Percentiles rank a stretch among this genome's conserved stretches.
Evolutionary conservation across 2,797 vertebrate species (phyloP).

Genomic region (Tachyglossus aculeatus): DNA sequence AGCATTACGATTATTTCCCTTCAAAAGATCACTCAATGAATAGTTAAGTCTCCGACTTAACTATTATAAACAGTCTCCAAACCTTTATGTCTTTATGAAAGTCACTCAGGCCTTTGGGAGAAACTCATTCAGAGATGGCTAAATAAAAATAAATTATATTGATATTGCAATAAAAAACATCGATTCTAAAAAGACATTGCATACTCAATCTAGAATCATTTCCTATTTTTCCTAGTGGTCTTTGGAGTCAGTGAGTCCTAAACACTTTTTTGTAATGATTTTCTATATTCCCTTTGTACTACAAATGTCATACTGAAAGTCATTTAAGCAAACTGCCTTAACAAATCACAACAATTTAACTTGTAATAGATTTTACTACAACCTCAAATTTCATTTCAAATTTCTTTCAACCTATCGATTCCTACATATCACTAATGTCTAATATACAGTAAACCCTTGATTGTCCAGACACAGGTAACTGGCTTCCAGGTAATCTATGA

Average conservation of each 20-base stretch:
- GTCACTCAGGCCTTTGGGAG: rapidly evolving
- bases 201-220: slow-evolving; percentile 39
- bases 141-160: rapidly evolving
- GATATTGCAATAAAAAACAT: rapidly evolving
- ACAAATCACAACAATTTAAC: slow-evolving; percentile 52
- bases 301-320: slow-evolving; percentile 40
- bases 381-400: slow-evolving; percentile 45
- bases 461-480: too few species aligned
- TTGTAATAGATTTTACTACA: slow-evolving; percentile 55
- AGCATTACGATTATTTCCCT: too few species aligned
- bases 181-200: slow-evolving; percentile 2
- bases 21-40: too few species aligned
- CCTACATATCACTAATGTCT: slow-evolving; percentile 45
- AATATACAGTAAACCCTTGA: too few species aligned
- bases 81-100: too few species aligned
- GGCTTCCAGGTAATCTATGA: too few species aligned
- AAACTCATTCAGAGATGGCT: not conserved
- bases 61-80: too few species aligned
- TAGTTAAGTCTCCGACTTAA: too few species aligned
- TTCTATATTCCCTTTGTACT: slow-evolving; percentile 25
- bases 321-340: slow-evolving; percentile 36
- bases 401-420: slow-evolving; percentile 58
- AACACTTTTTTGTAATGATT: slow-evolving; percentile 43
- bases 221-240: slow-evolving; percentile 49
- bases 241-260: slow-evolving; percentile 25